A percentile compares a stretch with the other conserved stretches of the same genome.
Conservation (phyloP, 2,888 invertebrate genomes). For the Drosophila recens region DNA sequence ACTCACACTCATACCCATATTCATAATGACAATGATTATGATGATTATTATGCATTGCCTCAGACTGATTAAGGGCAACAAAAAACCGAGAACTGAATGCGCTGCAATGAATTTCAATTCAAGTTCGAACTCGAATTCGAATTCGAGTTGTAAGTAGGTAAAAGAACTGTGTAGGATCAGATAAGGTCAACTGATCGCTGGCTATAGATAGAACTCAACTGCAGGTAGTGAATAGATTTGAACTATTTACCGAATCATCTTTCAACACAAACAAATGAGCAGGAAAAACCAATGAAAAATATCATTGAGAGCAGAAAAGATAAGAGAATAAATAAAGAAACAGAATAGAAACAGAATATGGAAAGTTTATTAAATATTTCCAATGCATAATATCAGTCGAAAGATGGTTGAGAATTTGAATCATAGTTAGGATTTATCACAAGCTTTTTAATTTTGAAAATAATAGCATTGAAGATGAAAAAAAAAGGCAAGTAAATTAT, state of each 20-base stretch:
- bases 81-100: slow-evolving; percentile 33
- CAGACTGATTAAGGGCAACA: slow-evolving; percentile 64
- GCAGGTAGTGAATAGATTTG: slow-evolving; percentile 26
- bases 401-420: background rate
- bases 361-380: background rate
- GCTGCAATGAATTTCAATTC: background rate
- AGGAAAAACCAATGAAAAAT: slow-evolving; percentile 21
- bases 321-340: slow-evolving; percentile 8
- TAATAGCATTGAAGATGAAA: no score
- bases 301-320: slow-evolving; percentile 43
- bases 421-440: background rate
- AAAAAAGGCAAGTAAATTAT: no score
- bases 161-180: slow-evolving; percentile 13
- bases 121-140: slow-evolving; percentile 1
- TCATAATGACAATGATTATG: slow-evolving; percentile 48
- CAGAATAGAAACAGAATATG: no score
- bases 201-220: slow-evolving; percentile 26
- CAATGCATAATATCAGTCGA: background rate
- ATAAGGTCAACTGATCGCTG: slow-evolving; percentile 60
- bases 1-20: slow-evolving; percentile 10
- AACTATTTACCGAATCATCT: slow-evolving; percentile 36
- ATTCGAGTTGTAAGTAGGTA: slow-evolving; percentile 2
- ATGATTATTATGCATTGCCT: slow-evolving; percentile 66
- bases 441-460: background rate
- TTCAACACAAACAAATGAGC: slow-evolving; percentile 28